Conservation (phyloP, 2,888 invertebrate species). For the Drosophila vallismaia region DNA sequence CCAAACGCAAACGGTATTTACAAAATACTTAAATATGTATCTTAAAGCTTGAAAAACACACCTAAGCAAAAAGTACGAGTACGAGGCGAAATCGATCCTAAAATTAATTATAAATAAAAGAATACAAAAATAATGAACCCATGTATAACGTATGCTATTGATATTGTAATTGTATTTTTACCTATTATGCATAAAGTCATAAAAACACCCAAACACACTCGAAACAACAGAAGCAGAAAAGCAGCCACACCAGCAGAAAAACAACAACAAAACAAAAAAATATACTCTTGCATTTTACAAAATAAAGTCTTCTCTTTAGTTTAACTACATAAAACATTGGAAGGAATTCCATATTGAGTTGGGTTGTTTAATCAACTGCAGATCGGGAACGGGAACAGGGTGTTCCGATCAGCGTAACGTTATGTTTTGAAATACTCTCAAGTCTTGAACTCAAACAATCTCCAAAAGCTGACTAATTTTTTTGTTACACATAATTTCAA, state of each 20-base stretch:
- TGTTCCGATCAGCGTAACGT: conserved; percentile 57
- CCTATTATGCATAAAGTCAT: conserved; percentile 68
- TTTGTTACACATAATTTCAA: conserved; percentile 26
- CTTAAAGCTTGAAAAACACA: conserved; percentile 51
- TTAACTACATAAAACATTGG: conserved; percentile 68
- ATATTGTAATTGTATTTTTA: conserved; percentile 72
- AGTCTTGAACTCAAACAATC: conserved; percentile 13
- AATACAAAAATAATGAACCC: conserved; percentile 45
- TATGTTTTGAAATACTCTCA: conserved; percentile 52
- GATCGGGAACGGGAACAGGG: conserved; percentile 55
- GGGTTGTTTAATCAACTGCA: conserved; percentile 42
- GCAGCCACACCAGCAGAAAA: conserved; percentile 28
- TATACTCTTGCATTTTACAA: conserved; percentile 81
- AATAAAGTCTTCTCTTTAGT: conserved; percentile 82
- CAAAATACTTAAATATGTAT: conserved; percentile 76
- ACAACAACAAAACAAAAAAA: conserved; percentile 54
- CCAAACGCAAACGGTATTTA: conserved; percentile 76
- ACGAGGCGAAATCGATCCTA: conserved; percentile 54
- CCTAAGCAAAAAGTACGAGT: conserved; percentile 41
- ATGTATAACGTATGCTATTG: conserved; percentile 61
- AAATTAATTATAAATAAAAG: conserved; percentile 42
- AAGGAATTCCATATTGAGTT: conserved; percentile 41
- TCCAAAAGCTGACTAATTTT: conserved; percentile 63
- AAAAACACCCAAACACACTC: conserved; percentile 54
- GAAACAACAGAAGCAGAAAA: conserved; percentile 30